Conservation (phyloP, 2,113 vertebrate genomes). For the Zosterops hypoxanthus region DNA sequence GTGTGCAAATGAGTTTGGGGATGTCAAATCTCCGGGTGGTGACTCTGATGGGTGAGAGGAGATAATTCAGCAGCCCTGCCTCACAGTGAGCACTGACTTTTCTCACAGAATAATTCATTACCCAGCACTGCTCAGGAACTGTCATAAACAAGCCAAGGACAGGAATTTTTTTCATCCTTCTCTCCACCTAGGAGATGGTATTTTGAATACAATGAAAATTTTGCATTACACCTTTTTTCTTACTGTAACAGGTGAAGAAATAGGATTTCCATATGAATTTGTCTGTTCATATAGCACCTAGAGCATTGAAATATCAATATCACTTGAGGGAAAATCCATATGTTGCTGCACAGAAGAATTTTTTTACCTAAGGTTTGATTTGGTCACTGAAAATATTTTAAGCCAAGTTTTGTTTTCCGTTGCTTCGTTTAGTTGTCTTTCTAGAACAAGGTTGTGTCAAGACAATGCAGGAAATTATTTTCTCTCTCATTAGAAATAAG, state of each 20-base stretch:
- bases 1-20: background rate
- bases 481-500: background rate
- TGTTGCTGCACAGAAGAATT: background rate
- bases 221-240: background rate
- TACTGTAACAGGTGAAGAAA: background rate
- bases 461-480: background rate
- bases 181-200: background rate
- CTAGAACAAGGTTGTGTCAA: background rate
- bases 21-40: background rate
- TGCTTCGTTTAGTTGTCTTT: background rate
- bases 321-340: background rate
- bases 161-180: background rate
- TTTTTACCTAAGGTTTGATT: background rate
- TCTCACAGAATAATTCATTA: background rate
- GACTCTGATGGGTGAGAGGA: slow-evolving; percentile 3
- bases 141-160: background rate
- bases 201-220: background rate
- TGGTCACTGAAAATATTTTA: background rate
- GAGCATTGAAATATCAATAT: background rate
- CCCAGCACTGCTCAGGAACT: background rate
- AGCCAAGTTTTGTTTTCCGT: background rate
- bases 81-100: background rate
- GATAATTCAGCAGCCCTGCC: background rate
- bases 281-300: background rate
- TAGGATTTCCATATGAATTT: background rate